Conservation (phyloP, 2,888 invertebrate genomes). For the Cerceris rybyensis region DNA sequence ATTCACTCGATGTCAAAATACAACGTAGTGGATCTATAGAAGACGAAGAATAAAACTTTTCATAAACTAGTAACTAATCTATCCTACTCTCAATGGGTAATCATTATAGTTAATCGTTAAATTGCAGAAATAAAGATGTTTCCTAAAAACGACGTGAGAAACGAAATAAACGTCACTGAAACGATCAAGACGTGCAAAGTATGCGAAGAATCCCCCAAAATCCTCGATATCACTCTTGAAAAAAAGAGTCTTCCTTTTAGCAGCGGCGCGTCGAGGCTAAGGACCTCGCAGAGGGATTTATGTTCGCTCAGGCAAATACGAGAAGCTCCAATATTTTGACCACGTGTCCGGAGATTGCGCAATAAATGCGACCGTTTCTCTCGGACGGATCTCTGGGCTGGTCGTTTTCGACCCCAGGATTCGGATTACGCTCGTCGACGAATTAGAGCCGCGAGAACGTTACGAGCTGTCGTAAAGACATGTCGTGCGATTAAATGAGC, state of each 20-base stretch:
- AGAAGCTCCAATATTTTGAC: conserved; percentile 45
- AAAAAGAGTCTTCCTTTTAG: conserved; percentile 23
- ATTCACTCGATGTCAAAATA: too few relatives aligned
- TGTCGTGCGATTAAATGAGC: conserved; percentile 2
- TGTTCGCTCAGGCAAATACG: conserved; percentile 33
- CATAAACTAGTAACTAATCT: too few relatives aligned
- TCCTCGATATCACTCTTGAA: conserved; percentile 26
- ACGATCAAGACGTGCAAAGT: too few relatives aligned
- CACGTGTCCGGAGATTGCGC: conserved; percentile 46
- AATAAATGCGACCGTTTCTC: conserved; percentile 37
- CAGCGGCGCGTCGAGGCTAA: conserved; percentile 26
- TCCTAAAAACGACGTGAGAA: too few relatives aligned
- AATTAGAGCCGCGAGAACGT: background rate
- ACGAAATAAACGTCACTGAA: too few relatives aligned
- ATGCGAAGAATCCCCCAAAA: conserved; percentile 24
- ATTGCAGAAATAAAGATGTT: too few relatives aligned
- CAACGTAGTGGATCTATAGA: too few relatives aligned
- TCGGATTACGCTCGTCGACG: conserved; percentile 14
- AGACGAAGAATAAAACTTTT: too few relatives aligned
- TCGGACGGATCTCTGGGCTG: background rate
- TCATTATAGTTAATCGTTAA: too few relatives aligned
- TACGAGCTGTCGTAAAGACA: conserved; percentile 4
- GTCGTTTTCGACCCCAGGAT: background rate
- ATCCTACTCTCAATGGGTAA: too few relatives aligned
- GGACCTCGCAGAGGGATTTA: conserved; percentile 44